Conservation (phyloP, 2,113 vertebrate genomes). For the Sorex araneus region DNA sequence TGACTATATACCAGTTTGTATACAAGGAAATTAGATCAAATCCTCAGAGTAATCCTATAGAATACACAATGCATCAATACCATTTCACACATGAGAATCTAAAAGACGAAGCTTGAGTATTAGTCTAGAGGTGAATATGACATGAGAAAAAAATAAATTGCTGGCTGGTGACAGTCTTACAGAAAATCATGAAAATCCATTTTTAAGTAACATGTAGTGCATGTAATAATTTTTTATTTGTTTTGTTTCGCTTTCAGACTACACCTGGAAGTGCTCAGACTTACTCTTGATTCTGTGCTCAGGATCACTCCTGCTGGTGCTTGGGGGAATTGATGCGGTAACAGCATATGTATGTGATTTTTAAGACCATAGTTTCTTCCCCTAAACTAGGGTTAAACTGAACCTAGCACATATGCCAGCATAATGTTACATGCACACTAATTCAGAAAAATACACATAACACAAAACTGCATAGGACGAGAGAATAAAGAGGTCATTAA, state of each 20-base stretch:
- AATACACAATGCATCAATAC: neutral
- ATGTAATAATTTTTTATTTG: too few species aligned
- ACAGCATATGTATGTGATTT: neutral
- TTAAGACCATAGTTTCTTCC: neutral
- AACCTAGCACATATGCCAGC: neutral
- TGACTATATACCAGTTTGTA: neutral
- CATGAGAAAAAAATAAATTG: conserved; percentile 3
- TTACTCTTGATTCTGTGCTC: too few species aligned
- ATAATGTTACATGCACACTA: too few species aligned
- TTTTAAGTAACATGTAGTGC: neutral
- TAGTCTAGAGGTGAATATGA: neutral
- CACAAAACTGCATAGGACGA: neutral
- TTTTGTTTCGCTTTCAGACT: too few species aligned
- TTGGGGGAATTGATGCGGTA: too few species aligned
- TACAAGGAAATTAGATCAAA: neutral
- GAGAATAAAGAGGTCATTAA: neutral
- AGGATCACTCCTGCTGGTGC: too few species aligned
- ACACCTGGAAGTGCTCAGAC: too few species aligned
- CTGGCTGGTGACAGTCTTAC: neutral
- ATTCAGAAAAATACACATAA: neutral
- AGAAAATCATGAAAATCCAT: neutral
- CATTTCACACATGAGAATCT: neutral
- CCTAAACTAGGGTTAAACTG: neutral
- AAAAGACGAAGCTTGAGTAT: neutral
- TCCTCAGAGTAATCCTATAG: neutral